Evolutionary conservation across 2,113 vertebrate genomes (phyloP).

Genomic region (Pungitius pungitius): DNA sequence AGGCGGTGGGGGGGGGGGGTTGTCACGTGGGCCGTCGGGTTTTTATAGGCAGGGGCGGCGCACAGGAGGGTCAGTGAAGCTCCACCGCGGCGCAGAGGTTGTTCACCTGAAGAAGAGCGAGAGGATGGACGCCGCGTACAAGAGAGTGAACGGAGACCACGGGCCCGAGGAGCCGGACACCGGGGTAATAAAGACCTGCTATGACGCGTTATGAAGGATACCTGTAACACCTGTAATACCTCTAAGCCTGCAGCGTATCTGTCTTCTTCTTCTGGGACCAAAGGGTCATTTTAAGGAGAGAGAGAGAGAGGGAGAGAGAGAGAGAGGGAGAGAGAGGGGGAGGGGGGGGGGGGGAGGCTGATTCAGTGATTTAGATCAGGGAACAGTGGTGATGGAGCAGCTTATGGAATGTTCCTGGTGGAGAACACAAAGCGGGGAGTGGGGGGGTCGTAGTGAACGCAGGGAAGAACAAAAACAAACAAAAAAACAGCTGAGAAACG

Average conservation of each 20-base stretch:
- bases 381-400: neutral
- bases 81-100: slow-evolving; percentile 31
- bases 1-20: slow-evolving; percentile 40
- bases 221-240: neutral
- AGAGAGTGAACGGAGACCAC: slow-evolving; percentile 61
- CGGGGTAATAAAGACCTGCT: slow-evolving; percentile 64
- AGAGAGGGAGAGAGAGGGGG: neutral
- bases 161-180: slow-evolving; percentile 8
- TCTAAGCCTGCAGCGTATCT: neutral
- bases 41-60: slow-evolving; percentile 37
- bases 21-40: slow-evolving; percentile 68
- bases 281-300: neutral
- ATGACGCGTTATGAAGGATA: neutral
- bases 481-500: slow-evolving; percentile 36
- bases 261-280: neutral
- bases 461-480: neutral
- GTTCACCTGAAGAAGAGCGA: slow-evolving; percentile 36
- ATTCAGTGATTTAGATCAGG: no score
- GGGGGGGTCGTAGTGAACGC: slow-evolving; percentile 17
- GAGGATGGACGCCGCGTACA: slow-evolving; percentile 77
- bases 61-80: slow-evolving; percentile 6
- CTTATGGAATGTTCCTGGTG: slow-evolving; percentile 50
- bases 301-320: neutral
- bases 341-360: no score
- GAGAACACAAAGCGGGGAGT: slow-evolving; percentile 44